Conservation (phyloP, 2,113 vertebrate genomes). For the Neopipo cinnamomea region DNA sequence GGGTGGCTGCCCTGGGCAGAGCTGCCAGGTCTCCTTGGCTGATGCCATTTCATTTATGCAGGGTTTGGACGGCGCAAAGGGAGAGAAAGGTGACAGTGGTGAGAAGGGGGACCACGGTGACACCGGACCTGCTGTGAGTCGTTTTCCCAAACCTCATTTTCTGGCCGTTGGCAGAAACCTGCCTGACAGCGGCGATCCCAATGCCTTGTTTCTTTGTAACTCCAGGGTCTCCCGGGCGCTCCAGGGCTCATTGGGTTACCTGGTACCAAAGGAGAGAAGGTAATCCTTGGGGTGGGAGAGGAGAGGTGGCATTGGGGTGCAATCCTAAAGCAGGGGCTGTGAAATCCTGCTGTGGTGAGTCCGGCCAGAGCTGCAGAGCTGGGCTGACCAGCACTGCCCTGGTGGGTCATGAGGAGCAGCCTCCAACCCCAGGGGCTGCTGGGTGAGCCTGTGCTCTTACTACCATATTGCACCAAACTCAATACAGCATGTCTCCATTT, state of each 20-base stretch:
- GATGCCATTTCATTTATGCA: background rate
- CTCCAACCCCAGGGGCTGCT: background rate
- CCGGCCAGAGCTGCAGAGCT: background rate
- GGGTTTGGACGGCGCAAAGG: conserved; percentile 77
- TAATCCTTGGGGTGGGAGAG: conserved; percentile 23
- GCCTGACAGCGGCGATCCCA: background rate
- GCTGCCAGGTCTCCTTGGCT: background rate
- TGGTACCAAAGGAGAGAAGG: conserved; percentile 95
- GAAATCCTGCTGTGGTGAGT: background rate
- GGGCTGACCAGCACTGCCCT: background rate
- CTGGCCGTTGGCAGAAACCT: background rate
- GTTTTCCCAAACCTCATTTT: background rate
- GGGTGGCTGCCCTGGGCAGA: background rate
- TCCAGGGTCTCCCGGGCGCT: conserved; percentile 65
- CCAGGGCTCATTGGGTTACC: conserved; percentile 90
- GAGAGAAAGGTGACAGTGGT: conserved; percentile 72
- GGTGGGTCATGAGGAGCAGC: background rate
- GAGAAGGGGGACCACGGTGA: conserved; percentile 68
- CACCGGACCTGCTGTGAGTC: conserved; percentile 67
- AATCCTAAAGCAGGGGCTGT: background rate
- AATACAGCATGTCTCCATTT: background rate
- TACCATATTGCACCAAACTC: background rate
- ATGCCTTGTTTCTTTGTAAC: background rate
- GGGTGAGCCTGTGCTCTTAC: background rate
- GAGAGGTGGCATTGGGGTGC: fast-evolving